Percentiles rank a stretch among this genome's conserved stretches.
Evolutionary conservation across 2,797 vertebrate species (phyloP).

Genomic region (Thalassophryne amazonica): DNA sequence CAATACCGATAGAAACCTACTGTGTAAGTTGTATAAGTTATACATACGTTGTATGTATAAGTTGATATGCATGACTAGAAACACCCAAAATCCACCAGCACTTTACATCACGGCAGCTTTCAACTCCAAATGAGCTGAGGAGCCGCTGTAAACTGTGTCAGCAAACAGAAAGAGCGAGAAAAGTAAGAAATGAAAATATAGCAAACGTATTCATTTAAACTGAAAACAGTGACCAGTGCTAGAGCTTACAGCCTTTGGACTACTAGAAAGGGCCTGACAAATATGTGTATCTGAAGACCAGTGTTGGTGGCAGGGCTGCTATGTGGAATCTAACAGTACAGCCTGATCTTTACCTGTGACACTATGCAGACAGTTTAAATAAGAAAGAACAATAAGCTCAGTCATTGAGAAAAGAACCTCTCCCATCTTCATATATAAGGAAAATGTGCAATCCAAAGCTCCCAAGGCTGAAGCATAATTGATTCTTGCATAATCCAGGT

Average conservation of each 20-base stretch:
- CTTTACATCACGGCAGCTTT: constrained; percentile 45
- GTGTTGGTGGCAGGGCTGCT: constrained; percentile 64
- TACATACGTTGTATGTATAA: no score
- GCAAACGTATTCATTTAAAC: constrained; percentile 72
- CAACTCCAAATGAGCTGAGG: constrained; percentile 28
- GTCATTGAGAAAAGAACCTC: constrained; percentile 51
- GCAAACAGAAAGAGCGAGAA: constrained; percentile 45
- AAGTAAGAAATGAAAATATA: constrained; percentile 21
- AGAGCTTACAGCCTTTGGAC: constrained; percentile 49
- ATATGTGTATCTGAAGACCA: constrained; percentile 73
- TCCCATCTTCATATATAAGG: background rate
- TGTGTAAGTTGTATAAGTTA: no score
- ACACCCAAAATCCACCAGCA: constrained; percentile 10
- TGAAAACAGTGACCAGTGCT: constrained; percentile 65
- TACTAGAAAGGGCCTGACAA: constrained; percentile 53
- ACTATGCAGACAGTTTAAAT: constrained; percentile 50
- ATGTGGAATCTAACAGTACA: constrained; percentile 79
- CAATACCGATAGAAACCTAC: no score
- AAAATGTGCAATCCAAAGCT: background rate
- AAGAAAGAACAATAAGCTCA: constrained; percentile 60
- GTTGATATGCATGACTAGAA: constrained; percentile 31
- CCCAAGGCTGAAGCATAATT: background rate
- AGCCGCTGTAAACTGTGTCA: constrained; percentile 53
- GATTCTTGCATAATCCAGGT: background rate
- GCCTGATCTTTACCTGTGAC: constrained; percentile 52